Percentiles rank a stretch among this genome's conserved stretches.
Conservation (phyloP, 2,113 vertebrate species). For the Erinaceus europaeus region DNA sequence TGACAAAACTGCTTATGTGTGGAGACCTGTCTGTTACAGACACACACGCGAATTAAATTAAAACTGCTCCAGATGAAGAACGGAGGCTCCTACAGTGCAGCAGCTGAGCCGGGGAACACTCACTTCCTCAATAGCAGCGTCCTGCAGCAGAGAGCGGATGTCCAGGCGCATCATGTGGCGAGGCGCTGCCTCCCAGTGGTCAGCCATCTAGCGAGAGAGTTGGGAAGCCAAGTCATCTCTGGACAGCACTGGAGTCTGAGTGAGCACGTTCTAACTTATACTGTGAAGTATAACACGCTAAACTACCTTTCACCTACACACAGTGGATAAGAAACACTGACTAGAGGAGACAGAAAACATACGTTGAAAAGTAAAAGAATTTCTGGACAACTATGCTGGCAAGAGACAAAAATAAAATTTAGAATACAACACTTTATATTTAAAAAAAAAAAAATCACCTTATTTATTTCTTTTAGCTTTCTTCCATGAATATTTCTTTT, state of each 20-base stretch:
- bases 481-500: constrained; percentile 97
- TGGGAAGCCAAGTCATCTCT: constrained; percentile 36
- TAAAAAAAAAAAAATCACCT: constrained; percentile 83
- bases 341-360: background rate
- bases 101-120: constrained; percentile 46
- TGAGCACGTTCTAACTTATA: background rate
- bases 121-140: constrained; percentile 98
- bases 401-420: constrained; percentile 1
- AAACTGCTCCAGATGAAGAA: too few species aligned
- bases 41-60: too few species aligned
- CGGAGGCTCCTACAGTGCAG: too few species aligned
- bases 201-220: constrained; percentile 88
- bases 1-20: too few species aligned
- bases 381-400: background rate
- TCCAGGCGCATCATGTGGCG: constrained; percentile 98
- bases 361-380: background rate
- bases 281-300: background rate
- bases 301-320: background rate
- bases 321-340: constrained; percentile 19
- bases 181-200: constrained; percentile 94
- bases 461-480: constrained; percentile 93
- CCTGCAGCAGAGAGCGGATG: constrained; percentile 96
- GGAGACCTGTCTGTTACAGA: too few species aligned
- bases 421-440: background rate
- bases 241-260: constrained; percentile 5